These are phyloP conservation scores for Eupeodes luniger DNA, from an alignment of 2,888 invertebrate genomes.

Conservation along the genomic window DNA sequence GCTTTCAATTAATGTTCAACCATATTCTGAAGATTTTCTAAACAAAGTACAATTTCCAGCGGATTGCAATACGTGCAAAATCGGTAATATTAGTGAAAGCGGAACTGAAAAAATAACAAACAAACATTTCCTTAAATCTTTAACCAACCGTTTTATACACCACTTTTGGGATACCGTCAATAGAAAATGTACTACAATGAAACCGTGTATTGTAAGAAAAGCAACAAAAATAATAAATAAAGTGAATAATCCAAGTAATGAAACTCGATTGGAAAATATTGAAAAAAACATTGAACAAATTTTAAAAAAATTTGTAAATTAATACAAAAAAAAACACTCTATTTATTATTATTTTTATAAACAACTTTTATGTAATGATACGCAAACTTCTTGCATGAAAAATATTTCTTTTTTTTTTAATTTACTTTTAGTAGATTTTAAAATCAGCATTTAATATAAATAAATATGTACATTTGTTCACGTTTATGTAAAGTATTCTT, in stretches of 20 bases:
- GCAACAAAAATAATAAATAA: background rate
- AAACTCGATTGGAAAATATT: background rate
- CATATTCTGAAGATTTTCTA: background rate
- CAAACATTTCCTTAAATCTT: background rate
- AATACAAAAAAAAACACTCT: background rate
- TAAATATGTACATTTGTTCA: too few species aligned
- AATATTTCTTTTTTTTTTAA: too few species aligned
- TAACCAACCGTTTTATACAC: background rate
- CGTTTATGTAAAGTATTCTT: too few species aligned
- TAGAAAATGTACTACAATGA: background rate
- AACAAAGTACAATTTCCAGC: background rate
- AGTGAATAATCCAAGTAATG: background rate
- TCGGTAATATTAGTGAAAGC: too few species aligned
- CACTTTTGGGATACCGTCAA: background rate
- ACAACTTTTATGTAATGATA: too few species aligned
- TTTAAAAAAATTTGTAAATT: background rate
- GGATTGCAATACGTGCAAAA: background rate
- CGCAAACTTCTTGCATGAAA: too few species aligned
- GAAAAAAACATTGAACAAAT: background rate
- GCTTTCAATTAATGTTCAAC: background rate
- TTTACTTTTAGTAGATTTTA: too few species aligned
- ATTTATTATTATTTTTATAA: background rate
- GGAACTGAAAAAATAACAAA: too few species aligned
- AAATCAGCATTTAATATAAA: too few species aligned
- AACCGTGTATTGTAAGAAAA: background rate